These are phyloP conservation scores for Labroides dimidiatus DNA, from an alignment of 2,797 vertebrate genomes.

Conservation along the genomic window DNA sequence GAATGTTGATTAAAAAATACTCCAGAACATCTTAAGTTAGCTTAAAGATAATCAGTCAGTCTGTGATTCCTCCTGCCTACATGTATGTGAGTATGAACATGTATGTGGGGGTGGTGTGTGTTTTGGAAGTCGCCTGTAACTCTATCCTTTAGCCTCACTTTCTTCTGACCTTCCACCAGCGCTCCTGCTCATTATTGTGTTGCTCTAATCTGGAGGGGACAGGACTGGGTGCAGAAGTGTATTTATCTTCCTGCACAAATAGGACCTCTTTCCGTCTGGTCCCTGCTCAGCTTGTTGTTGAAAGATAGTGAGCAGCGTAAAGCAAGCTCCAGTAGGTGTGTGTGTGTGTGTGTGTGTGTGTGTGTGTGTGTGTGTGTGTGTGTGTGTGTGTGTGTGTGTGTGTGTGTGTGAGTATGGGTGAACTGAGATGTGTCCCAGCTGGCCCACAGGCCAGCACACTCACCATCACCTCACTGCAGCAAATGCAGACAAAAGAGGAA, in stretches of 20 bases:
- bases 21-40: conserved; percentile 15
- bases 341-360: too few relatives aligned
- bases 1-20: conserved; percentile 4
- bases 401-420: conserved; percentile 50
- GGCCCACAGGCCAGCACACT: conserved; percentile 74
- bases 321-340: conserved; percentile 49
- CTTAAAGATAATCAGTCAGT: conserved; percentile 34
- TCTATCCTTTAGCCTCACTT: conserved; percentile 75
- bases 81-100: conserved; percentile 33
- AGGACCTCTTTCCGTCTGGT: conserved; percentile 85
- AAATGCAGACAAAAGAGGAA: conserved; percentile 75
- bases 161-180: conserved; percentile 77
- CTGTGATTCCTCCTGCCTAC: conserved; percentile 41
- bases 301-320: conserved; percentile 83
- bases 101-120: conserved; percentile 43
- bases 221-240: conserved; percentile 80
- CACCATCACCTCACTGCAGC: conserved; percentile 76
- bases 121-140: conserved; percentile 68
- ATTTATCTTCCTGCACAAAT: conserved; percentile 87
- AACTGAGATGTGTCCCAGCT: conserved; percentile 83
- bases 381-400: conserved; percentile 27
- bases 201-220: conserved; percentile 82
- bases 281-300: conserved; percentile 85
- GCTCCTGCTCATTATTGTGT: conserved; percentile 80
- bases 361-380: conserved; percentile 20